Base-by-base conservation (phyloP, 2,797 vertebrate species). In the Tolypeutes matacus region DNA sequence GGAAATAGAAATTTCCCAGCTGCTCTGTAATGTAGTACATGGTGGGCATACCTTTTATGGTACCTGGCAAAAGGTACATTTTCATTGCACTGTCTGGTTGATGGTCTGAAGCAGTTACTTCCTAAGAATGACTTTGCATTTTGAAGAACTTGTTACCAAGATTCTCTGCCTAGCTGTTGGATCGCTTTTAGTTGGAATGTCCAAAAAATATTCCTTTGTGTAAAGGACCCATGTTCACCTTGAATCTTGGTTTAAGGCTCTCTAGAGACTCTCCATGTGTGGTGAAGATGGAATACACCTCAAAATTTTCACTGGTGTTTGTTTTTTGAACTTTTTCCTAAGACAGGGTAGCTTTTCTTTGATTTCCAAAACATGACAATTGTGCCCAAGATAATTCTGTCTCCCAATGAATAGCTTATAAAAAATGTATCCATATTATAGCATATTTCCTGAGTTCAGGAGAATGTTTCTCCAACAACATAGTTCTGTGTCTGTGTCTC, bases 261-360 rank as follows among this genome's bases (percentile, higher is more conserved):
- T 78, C 2, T 49, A 21, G n/a, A 77, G 39, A 42, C 15, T 86
- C 20, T 53, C 27, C 15, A 69, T 75, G 27, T 29, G 6, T 7
- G 9, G 42, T 62, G 17, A 84, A 15, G 2, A 27, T 25, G 69
- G 8, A 75, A 42, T 65, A 21, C 2, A 53, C n/a, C 64, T 92
- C 46, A 46, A 69, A 51, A 4, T 67, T 73, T 95, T 81, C 49
- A 49, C 56, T 87, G n/a, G 56, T 85, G 20, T 36, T 73, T 64
- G 46, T n/a, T 64, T 88, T 93, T 67, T 56, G 2, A 94, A 85
- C 29, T 23, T 93, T 86, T 77, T 73, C n/a, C 27, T 34, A 51
- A 88, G 13, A 62, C 7, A 72, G 46, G 1, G 10, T 39, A 56
- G 39, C 2, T 3, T 89, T 89, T 80, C 15, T 76, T 84, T 42